Percentiles rank a stretch among this genome's conserved stretches.
These are phyloP conservation scores for Stomatorhinus ivindoensis DNA, from an alignment of 2,113 vertebrate genomes.

Conservation along the genomic window DNA sequence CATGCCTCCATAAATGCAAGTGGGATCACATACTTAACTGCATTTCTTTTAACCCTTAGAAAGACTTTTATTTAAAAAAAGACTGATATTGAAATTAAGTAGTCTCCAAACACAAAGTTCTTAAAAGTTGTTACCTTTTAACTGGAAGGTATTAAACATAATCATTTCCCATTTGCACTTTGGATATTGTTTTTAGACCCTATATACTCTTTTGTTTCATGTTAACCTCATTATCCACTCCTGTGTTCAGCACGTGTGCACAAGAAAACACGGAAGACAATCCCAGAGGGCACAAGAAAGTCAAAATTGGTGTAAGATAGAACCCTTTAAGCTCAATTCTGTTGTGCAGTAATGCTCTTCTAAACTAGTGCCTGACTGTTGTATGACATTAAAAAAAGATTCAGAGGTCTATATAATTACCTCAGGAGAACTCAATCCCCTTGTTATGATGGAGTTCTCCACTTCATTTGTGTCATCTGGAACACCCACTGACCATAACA, in stretches of 20 bases:
- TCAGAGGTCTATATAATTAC: background rate
- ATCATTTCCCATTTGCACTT: background rate
- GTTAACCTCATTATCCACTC: background rate
- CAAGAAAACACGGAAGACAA: background rate
- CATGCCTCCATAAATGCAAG: background rate
- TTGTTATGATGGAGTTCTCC: background rate
- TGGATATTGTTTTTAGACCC: background rate
- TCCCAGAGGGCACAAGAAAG: background rate
- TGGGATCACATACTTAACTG: background rate
- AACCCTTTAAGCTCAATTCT: background rate
- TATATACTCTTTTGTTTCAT: background rate
- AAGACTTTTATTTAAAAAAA: background rate
- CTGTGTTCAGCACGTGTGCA: background rate
- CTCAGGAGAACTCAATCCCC: background rate
- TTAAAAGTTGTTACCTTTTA: background rate
- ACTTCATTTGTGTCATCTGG: background rate
- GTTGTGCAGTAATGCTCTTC: background rate
- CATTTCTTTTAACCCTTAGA: background rate
- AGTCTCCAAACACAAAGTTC: background rate
- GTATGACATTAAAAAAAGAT: background rate
- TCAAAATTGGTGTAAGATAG: background rate
- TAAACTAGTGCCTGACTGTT: background rate
- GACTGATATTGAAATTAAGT: background rate
- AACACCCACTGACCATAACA: background rate
- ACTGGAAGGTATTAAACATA: background rate